phyloP scores from a whole-genome alignment of 2,888 invertebrate species.

The Tanypteryx hageni region DNA sequence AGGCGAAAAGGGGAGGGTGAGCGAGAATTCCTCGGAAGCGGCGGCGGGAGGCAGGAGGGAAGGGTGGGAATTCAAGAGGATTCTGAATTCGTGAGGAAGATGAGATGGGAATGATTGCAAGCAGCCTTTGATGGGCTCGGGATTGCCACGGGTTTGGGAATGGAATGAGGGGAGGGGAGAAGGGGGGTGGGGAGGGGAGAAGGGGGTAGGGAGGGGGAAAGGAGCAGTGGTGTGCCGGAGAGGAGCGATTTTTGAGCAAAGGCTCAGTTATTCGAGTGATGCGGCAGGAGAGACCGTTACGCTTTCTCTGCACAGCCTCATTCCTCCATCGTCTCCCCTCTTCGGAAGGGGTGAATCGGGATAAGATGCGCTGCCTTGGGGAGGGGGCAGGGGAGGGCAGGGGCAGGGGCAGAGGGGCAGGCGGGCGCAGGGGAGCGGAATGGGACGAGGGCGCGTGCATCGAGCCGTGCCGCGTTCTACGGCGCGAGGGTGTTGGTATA shows the following conservation, averaged over 20 bases:
- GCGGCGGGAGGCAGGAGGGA: not conserved
- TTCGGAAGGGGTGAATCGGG: not conserved
- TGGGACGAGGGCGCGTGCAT: too few species aligned
- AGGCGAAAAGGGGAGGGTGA: not conserved
- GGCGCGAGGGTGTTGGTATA: too few species aligned
- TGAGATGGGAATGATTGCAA: slow-evolving; percentile 63
- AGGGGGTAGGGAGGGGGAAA: not conserved
- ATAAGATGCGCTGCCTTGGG: not conserved
- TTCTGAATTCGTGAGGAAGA: slow-evolving; percentile 63
- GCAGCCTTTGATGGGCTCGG: slow-evolving; percentile 34
- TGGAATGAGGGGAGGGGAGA: not conserved
- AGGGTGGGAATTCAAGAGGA: slow-evolving; percentile 17
- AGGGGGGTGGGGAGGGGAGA: not conserved
- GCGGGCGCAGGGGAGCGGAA: not conserved
- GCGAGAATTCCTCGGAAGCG: not conserved
- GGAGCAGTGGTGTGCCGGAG: not conserved
- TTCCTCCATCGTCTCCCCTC: not conserved
- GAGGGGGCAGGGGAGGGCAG: not conserved
- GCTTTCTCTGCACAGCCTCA: not conserved
- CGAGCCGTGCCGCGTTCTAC: too few species aligned
- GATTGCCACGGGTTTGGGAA: not conserved
- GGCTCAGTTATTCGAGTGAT: slow-evolving; percentile 26
- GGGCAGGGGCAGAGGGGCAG: not conserved
- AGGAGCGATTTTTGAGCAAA: slow-evolving; percentile 22
- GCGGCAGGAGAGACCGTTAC: not conserved